Percentiles rank a stretch among this genome's conserved stretches.
phyloP scores from a whole-genome alignment of 2,797 vertebrate genomes.

The Anguilla marmorata region DNA sequence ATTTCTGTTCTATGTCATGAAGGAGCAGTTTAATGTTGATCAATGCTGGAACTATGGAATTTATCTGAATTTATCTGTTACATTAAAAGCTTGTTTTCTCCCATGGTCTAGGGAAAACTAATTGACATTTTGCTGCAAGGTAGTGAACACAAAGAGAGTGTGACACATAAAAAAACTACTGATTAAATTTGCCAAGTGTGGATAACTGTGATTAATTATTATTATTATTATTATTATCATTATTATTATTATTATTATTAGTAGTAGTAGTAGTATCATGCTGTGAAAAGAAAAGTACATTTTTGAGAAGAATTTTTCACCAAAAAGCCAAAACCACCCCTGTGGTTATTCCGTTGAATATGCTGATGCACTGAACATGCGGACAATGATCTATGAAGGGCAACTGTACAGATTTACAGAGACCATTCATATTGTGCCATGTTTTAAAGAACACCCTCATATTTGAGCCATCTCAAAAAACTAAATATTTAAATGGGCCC shows the following conservation, averaged over 20 bases:
- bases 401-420: slow-evolving; percentile 39
- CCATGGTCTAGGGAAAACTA: not conserved
- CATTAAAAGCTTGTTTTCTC: not conserved
- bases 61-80: not conserved
- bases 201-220: not conserved
- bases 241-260: too few species aligned
- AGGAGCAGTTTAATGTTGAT: not conserved
- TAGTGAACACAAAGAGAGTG: not conserved
- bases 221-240: not conserved
- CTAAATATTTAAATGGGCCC: slow-evolving; percentile 72
- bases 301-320: not conserved
- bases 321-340: not conserved
- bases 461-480: slow-evolving; percentile 51
- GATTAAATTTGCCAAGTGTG: not conserved
- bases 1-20: not conserved
- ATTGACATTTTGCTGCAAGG: not conserved
- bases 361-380: slow-evolving; percentile 37
- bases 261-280: not conserved
- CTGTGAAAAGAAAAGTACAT: not conserved
- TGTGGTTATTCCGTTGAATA: not conserved
- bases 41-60: not conserved
- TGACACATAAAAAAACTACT: not conserved
- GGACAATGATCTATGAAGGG: slow-evolving; percentile 22
- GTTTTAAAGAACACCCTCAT: slow-evolving; percentile 53
- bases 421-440: slow-evolving; percentile 38